Base-by-base conservation (phyloP, 2,797 vertebrate species). In the Poecilia gillii region DNA sequence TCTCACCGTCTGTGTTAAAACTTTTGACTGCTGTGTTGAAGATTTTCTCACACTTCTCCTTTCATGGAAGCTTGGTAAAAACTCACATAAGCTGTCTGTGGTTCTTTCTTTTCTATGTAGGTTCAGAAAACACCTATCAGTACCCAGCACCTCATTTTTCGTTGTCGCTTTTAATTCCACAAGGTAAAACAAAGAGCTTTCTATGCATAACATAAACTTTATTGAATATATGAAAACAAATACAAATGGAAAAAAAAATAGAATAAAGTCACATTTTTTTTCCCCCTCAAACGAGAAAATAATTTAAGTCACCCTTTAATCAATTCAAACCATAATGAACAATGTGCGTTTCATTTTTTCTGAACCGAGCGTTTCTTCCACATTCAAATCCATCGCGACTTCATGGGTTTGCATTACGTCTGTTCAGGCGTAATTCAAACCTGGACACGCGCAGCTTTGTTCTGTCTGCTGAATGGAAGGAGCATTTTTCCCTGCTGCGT, bases 191-290 rank as follows among this genome's bases (percentile, higher is more conserved):
- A 28, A 49, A 36, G n/a, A 77, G 47, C 3, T 47, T 53, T 55
- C 68, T 74, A 85, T 81, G 74, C 73, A 75, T 57, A 45, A 71
- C 51, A 82, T 82, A 68, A 31, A 84, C 64, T 94, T 94, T 93
- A 92, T 91, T 94, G 36, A 89, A 81, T 81, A 87, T 68, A 75
- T 76, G 46, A 84, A 91, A 85, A 85, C 68, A 80, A 83, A 64
- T 83, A 90, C 79, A 91, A 89, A 88, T 81, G 71, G 55, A 53
- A 41, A 39, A 82, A 84, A 14, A 4, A 81, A 73, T 9, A 74
- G 71, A 85, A 66, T 53, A 12, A 41, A 45, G 43, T 6, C 13
- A 43, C 3, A 43, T 49, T 71, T 76, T n/a, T 74, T n/a, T 8
- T 2, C 2, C 78, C 51, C 18, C 31, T 20, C 14, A 79, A 79